A percentile compares a stretch with the other conserved stretches of the same genome.
Evolutionary conservation across 2,113 vertebrate genomes (phyloP).

Genomic region (Centropristis striata): DNA sequence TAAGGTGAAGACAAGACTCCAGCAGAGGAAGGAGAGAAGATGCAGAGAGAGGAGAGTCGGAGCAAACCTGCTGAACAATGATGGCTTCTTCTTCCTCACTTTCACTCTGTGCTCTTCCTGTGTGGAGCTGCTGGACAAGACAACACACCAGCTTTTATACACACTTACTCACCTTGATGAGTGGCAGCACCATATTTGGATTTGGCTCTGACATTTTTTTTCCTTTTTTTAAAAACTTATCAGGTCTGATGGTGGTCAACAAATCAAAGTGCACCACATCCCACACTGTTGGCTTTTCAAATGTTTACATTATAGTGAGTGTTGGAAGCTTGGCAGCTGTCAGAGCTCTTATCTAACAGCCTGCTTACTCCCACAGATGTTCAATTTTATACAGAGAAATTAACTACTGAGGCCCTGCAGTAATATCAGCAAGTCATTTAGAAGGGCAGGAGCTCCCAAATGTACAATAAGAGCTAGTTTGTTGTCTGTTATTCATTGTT

Average conservation of each 20-base stretch:
- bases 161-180: background rate
- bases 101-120: background rate
- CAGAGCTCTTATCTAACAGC: too few relatives aligned
- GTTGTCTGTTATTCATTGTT: too few relatives aligned
- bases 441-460: too few relatives aligned
- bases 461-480: too few relatives aligned
- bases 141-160: background rate
- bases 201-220: background rate
- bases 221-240: background rate
- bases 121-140: background rate
- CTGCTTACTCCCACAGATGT: too few relatives aligned
- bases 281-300: background rate
- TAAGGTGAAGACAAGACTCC: background rate
- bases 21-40: background rate
- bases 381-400: too few relatives aligned
- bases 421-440: too few relatives aligned
- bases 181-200: background rate
- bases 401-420: too few relatives aligned
- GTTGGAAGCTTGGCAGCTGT: too few relatives aligned
- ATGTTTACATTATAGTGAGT: too few relatives aligned
- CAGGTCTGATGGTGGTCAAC: background rate
- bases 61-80: background rate
- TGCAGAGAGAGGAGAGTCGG: background rate
- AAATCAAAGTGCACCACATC: slow-evolving; percentile 1
- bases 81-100: background rate